Evolutionary conservation across 2,113 vertebrate genomes (phyloP).

Genomic region (Takifugu bimaculatus): DNA sequence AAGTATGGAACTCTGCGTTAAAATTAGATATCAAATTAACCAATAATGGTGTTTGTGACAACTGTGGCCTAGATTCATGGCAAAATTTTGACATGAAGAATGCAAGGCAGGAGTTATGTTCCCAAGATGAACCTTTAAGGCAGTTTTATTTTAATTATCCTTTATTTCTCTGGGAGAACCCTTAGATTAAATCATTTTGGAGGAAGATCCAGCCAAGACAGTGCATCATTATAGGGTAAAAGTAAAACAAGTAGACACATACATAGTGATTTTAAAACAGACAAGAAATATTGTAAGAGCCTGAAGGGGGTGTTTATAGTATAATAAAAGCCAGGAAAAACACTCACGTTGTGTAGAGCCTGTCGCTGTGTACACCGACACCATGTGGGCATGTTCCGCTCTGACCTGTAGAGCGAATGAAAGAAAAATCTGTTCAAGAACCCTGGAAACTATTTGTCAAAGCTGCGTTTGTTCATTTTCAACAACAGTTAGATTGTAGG

Average conservation of each 20-base stretch:
- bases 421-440: neutral
- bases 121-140: neutral
- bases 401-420: slow-evolving; percentile 58
- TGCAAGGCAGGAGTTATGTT: no score
- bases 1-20: slow-evolving; percentile 71
- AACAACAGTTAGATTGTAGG: slow-evolving; percentile 47
- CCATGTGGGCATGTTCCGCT: slow-evolving; percentile 59
- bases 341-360: slow-evolving; percentile 72
- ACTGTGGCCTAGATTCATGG: slow-evolving; percentile 45
- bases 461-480: neutral
- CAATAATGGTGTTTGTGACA: slow-evolving; percentile 42
- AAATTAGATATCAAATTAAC: slow-evolving; percentile 34
- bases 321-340: slow-evolving; percentile 2
- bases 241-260: slow-evolving; percentile 29
- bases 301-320: no score
- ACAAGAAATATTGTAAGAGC: no score
- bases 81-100: slow-evolving; percentile 16
- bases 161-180: neutral
- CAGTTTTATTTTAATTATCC: neutral
- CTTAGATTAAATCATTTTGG: neutral
- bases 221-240: neutral
- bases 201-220: no score
- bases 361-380: slow-evolving; percentile 66
- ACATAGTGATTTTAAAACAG: no score
- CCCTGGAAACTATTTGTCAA: neutral